These are phyloP conservation scores for Eucriotettix oculatus DNA, from an alignment of 2,888 invertebrate genomes.

Conservation along the genomic window DNA sequence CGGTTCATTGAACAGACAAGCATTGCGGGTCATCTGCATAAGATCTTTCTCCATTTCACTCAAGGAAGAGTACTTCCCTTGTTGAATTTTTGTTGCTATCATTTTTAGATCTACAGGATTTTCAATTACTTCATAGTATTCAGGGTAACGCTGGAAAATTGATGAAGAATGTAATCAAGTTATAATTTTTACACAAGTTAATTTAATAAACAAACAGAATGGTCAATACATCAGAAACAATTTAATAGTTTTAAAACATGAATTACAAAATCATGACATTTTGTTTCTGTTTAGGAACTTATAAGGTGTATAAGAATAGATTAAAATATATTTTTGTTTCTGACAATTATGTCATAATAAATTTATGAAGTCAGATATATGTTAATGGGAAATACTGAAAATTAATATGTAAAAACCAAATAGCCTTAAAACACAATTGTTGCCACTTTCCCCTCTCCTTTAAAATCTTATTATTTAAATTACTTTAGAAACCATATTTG, in stretches of 20 bases:
- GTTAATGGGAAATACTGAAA: too few relatives aligned
- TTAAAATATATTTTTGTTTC: too few relatives aligned
- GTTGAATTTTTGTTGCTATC: constrained; percentile 82
- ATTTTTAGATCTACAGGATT: constrained; percentile 87
- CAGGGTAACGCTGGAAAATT: constrained; percentile 57
- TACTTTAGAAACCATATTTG: too few relatives aligned
- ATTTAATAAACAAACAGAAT: background rate
- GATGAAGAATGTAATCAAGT: background rate
- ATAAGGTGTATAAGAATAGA: background rate
- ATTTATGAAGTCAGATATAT: too few relatives aligned
- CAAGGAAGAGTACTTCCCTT: constrained; percentile 58
- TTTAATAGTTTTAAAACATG: background rate
- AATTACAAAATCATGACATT: too few relatives aligned
- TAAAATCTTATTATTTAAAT: too few relatives aligned
- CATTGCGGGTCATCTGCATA: constrained; percentile 80
- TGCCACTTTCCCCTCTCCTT: too few relatives aligned
- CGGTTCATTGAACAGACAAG: constrained; percentile 90
- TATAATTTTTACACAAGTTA: background rate
- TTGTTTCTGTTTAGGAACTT: background rate
- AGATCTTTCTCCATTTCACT: constrained; percentile 81
- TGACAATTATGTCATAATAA: too few relatives aligned
- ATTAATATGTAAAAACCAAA: too few relatives aligned
- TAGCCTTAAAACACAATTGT: too few relatives aligned
- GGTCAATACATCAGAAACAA: background rate
- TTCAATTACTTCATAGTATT: constrained; percentile 88